Evolutionary conservation across 2,888 invertebrate genomes (phyloP).

Genomic region (Trissoscelio sp.): DNA sequence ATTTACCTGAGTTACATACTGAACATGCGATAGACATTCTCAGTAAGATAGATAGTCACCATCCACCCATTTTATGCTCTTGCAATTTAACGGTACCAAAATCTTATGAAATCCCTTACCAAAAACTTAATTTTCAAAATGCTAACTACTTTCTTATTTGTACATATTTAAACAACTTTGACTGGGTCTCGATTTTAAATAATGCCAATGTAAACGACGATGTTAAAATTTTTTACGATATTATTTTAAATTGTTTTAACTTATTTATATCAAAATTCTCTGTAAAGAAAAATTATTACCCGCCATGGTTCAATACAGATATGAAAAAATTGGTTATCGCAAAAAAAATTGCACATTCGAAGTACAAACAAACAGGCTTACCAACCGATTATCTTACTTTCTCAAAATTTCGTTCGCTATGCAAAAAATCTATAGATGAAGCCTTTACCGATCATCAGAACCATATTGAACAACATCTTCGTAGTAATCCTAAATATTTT

Average conservation of each 20-base stretch:
- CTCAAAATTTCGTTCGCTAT: background rate
- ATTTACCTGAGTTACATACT: background rate
- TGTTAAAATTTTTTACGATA: slow-evolving; percentile 3
- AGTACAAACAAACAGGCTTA: slow-evolving; percentile 14
- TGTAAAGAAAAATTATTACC: background rate
- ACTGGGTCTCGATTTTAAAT: background rate
- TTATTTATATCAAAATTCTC: background rate
- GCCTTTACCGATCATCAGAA: background rate
- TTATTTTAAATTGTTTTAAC: slow-evolving; percentile 5
- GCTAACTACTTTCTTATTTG: background rate
- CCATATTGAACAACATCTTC: background rate
- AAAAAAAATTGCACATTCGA: slow-evolving; percentile 12
- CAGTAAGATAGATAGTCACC: slow-evolving; percentile 6
- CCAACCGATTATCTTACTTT: background rate
- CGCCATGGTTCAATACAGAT: slow-evolving; percentile 9
- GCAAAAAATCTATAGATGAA: background rate
- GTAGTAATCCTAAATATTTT: slow-evolving; percentile 6
- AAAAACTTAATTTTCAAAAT: background rate
- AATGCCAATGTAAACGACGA: slow-evolving; percentile 10
- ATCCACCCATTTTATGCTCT: background rate
- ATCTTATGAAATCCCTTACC: background rate
- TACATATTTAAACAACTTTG: background rate
- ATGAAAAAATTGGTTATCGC: background rate
- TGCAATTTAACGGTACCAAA: background rate
- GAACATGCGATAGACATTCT: slow-evolving; percentile 4